Conservation (phyloP, 2,888 invertebrate species). For the Papilio demoleus region DNA sequence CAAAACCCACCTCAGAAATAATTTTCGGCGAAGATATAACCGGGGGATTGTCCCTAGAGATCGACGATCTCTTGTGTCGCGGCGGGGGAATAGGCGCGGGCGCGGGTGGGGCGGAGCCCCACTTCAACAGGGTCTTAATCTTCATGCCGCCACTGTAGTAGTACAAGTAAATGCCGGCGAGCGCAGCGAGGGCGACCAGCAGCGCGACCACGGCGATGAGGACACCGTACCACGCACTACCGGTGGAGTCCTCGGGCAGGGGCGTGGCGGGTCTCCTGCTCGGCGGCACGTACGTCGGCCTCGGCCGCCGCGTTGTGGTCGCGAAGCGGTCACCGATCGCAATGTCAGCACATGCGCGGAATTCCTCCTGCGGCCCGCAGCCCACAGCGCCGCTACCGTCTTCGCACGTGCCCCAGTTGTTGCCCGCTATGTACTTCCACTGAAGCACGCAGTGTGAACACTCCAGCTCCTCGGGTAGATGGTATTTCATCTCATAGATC, state of each 20-base stretch:
- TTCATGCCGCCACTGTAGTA: constrained; percentile 89
- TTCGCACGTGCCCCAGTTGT: constrained; percentile 91
- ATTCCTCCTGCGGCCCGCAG: constrained; percentile 95
- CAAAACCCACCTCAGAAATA: constrained; percentile 76
- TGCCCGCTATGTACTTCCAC: constrained; percentile 94
- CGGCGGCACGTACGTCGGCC: constrained; percentile 74
- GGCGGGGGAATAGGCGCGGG: constrained; percentile 69
- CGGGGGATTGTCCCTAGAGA: constrained; percentile 71
- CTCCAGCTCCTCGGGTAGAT: constrained; percentile 85
- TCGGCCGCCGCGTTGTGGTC: constrained; percentile 73
- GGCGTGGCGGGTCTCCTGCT: constrained; percentile 71
- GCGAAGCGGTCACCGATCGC: constrained; percentile 85
- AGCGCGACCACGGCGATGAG: constrained; percentile 86
- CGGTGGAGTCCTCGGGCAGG: constrained; percentile 72
- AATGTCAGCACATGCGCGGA: constrained; percentile 93
- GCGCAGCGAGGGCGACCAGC: constrained; percentile 85
- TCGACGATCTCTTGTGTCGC: constrained; percentile 70
- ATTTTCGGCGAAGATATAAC: constrained; percentile 69
- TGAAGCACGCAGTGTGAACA: constrained; percentile 94
- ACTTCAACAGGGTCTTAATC: constrained; percentile 85
- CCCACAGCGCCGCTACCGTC: constrained; percentile 91
- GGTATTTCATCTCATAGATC: constrained; percentile 90
- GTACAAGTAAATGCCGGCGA: constrained; percentile 88
- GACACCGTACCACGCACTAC: constrained; percentile 81
- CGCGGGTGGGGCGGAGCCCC: constrained; percentile 46